Evolutionary conservation across 2,888 invertebrate species (phyloP).

Genomic region (Brassicogethes aeneus): DNA sequence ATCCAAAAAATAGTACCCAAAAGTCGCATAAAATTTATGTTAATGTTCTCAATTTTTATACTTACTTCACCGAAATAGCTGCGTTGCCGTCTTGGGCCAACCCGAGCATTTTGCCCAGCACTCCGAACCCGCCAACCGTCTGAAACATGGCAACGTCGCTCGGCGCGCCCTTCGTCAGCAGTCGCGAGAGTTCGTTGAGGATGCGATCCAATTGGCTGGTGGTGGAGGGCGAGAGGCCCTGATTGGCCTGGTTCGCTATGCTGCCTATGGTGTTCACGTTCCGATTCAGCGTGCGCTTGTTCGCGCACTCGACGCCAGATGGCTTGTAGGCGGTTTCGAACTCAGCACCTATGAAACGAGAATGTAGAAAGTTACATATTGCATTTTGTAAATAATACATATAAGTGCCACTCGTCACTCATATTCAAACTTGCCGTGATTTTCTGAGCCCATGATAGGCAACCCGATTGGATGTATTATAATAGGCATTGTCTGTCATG

Average conservation of each 20-base stretch:
- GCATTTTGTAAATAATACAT: neutral
- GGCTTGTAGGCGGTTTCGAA: conserved; percentile 46
- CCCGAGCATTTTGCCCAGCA: conserved; percentile 54
- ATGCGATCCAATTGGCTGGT: conserved; percentile 45
- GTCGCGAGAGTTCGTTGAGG: conserved; percentile 46
- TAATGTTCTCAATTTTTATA: conserved; percentile 20
- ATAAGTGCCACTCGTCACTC: no score
- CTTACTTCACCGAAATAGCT: conserved; percentile 56
- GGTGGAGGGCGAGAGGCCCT: conserved; percentile 39
- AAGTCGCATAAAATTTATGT: no score
- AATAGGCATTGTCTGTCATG: no score
- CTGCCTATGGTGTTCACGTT: conserved; percentile 36
- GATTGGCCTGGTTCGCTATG: conserved; percentile 38
- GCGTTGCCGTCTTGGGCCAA: conserved; percentile 51
- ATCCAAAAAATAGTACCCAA: no score
- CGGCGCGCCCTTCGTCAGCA: conserved; percentile 38
- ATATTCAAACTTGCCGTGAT: no score
- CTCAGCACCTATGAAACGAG: conserved; percentile 41
- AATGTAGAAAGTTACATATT: neutral
- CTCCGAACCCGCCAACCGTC: conserved; percentile 51
- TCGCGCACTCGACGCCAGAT: conserved; percentile 29
- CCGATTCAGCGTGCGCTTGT: conserved; percentile 34
- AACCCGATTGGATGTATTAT: no score
- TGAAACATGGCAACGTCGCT: conserved; percentile 41
- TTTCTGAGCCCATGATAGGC: no score